Conservation (phyloP, 2,797 vertebrate species). For the Nannoperca australis region DNA sequence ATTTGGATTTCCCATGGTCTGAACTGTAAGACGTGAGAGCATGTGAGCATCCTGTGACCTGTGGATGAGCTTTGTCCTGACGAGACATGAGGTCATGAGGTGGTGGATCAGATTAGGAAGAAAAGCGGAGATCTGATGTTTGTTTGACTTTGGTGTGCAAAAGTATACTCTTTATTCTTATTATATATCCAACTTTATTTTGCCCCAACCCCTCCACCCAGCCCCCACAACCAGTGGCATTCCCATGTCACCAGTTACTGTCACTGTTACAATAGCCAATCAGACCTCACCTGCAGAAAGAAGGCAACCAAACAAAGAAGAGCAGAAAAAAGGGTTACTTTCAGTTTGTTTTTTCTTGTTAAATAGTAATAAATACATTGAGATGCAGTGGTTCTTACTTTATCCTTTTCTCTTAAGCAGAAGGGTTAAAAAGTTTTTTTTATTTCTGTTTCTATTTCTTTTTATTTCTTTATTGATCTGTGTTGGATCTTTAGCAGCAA, state of each 20-base stretch:
- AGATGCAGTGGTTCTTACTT: constrained; percentile 91
- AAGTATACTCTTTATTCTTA: constrained; percentile 88
- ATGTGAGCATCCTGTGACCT: no score
- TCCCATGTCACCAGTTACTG: constrained; percentile 81
- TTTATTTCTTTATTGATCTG: constrained; percentile 89
- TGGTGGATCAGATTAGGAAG: constrained; percentile 62
- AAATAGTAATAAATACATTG: constrained; percentile 93
- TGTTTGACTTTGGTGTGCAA: constrained; percentile 87
- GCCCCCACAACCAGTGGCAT: constrained; percentile 79
- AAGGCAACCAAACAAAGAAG: constrained; percentile 89
- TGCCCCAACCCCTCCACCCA: constrained; percentile 79
- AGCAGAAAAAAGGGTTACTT: constrained; percentile 88
- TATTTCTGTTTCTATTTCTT: constrained; percentile 81
- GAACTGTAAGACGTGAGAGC: no score
- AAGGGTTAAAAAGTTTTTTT: constrained; percentile 90
- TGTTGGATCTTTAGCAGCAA: constrained; percentile 92
- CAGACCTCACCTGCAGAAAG: constrained; percentile 88
- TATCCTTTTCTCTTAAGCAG: constrained; percentile 88
- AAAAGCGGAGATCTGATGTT: constrained; percentile 79
- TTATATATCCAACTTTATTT: constrained; percentile 87
- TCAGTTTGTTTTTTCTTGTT: constrained; percentile 88
- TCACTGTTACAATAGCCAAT: constrained; percentile 89
- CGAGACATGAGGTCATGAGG: constrained; percentile 13
- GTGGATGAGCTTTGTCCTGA: constrained; percentile 11
- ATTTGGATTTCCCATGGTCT: not conserved